Base-by-base conservation (phyloP, 2,113 vertebrate species). In the Australoheros scitulus region DNA sequence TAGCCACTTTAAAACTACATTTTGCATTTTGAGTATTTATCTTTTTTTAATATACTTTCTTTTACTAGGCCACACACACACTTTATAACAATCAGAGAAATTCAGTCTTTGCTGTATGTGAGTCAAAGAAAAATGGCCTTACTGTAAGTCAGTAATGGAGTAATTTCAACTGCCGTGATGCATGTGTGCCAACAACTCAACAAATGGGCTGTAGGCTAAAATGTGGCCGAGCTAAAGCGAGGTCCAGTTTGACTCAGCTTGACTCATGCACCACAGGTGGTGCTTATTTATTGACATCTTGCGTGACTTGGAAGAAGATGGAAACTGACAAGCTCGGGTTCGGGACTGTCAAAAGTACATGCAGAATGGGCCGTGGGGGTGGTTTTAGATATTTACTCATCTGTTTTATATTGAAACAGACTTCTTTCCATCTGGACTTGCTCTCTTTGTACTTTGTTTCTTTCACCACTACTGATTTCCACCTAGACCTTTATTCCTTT, bases 201-300 rank as follows among this genome's bases (percentile, higher is more conserved):
- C 24, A 70, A 52, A 70, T 70, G 43, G 1, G 17, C 65, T 32
- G 65, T 52, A 17, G 65, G 43, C 43, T 52, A 29, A 14, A 47
- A 15, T 14, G 5, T 47, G 14, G 43, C 13, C 4, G 5, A 47
- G 13, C 43, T 47, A 47, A 70, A 70, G 50, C 65, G 29, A 70
- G 24, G 43, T 29, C 65, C 10, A 0, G 24, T 70, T 70, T 70
- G 50, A 52, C 50, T 52, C 50, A 52, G 50, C 65, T 52, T 50
- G 65, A 70, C 43, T 70, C 65, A 70, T 70, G 10, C 17, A 1
- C 43, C 65, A 70, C 43, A 70, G 43, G 29, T 70, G 65, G 65
- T 32, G 65, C 24, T 70, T 32, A 52, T 70, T 52, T 70, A 70
- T 1, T 70, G 65, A 70, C 65, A 70, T 50, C 65, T 70, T 43